phyloP scores from a whole-genome alignment of 2,797 vertebrate genomes.

The Morelia viridis region DNA sequence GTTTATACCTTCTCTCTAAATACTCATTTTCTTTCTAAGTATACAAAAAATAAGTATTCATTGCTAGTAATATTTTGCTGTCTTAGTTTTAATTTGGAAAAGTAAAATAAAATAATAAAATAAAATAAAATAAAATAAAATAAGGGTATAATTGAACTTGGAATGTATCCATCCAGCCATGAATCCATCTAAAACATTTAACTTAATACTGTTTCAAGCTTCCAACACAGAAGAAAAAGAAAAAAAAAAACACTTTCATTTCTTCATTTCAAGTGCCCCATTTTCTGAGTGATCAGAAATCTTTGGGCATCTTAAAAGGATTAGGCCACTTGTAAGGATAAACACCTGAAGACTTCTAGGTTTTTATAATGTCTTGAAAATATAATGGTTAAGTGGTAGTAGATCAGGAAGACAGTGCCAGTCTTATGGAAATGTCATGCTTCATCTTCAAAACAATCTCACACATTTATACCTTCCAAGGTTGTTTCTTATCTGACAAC shows the following conservation, averaged over 20 bases:
- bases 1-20: conserved; percentile 1
- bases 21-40: background rate
- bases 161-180: background rate
- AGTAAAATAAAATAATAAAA: no score
- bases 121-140: background rate
- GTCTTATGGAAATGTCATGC: background rate
- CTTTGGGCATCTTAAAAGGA: background rate
- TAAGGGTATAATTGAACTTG: background rate
- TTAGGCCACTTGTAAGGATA: background rate
- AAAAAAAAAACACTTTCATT: no score
- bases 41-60: background rate
- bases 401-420: background rate
- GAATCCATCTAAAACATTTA: background rate
- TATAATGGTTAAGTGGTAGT: background rate
- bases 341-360: background rate
- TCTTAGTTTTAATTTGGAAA: background rate
- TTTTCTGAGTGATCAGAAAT: background rate
- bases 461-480: background rate
- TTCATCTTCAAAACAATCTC: background rate
- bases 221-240: background rate
- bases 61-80: background rate
- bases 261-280: no score
- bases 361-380: background rate
- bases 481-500: background rate
- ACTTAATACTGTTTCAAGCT: background rate